phyloP scores from a whole-genome alignment of 2,113 vertebrate genomes.

The Sardina pilchardus region DNA sequence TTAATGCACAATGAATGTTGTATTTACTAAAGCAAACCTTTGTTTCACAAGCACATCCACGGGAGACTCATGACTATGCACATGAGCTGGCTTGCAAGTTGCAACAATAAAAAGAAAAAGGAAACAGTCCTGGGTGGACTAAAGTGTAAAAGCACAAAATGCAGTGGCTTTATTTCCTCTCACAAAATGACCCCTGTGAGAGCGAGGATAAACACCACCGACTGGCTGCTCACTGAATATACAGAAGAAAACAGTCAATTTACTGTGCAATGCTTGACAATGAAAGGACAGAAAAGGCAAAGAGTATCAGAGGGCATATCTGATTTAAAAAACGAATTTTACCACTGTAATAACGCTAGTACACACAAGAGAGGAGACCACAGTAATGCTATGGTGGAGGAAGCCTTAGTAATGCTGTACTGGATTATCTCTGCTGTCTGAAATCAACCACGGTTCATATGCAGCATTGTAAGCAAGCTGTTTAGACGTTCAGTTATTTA shows the following conservation, averaged over 20 bases:
- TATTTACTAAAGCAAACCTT: background rate
- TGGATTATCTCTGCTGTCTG: background rate
- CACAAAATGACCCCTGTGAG: slow-evolving; percentile 1
- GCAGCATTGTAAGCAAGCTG: background rate
- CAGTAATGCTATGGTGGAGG: background rate
- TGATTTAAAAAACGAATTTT: background rate
- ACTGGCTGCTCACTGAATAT: background rate
- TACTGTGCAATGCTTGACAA: background rate
- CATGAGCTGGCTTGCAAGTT: background rate
- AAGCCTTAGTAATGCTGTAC: background rate
- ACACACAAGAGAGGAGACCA: background rate
- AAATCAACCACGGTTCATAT: background rate
- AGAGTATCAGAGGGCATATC: background rate
- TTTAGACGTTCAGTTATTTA: background rate
- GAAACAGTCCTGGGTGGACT: background rate
- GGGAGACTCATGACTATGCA: background rate
- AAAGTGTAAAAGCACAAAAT: background rate
- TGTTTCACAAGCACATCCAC: background rate
- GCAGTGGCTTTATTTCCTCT: background rate
- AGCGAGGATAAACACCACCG: background rate
- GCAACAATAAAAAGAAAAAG: background rate
- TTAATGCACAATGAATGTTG: slow-evolving; percentile 14
- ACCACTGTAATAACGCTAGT: no score
- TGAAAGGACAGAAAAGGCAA: background rate
- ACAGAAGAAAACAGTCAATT: background rate